Evolutionary conservation across 53 echinoderm and acorn worm species (phyloP), one percentile per base, ranked within the genome.

Genomic region (Paelopatides confundens): DNA sequence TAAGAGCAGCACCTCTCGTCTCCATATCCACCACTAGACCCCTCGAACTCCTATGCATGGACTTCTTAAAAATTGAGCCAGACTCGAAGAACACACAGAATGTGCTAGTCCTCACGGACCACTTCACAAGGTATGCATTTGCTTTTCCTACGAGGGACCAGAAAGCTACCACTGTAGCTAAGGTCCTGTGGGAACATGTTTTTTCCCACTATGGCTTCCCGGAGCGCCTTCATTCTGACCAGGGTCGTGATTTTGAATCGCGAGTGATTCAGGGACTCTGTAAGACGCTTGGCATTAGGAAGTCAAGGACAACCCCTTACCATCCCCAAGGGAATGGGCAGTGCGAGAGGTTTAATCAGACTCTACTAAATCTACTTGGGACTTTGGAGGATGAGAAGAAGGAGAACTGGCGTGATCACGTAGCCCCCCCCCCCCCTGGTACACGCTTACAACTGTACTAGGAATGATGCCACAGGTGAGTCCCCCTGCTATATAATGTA

Each of bases 281-380:
- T 32, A 58, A 71, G 3, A 14, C 81, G 4, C 33, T 85, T 5
- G 91, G 89, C 21, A 91, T 89, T 8, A 5, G 66, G 50, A 94
- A 91, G 77, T 74, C 82, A 3, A 35, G 91, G 33, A 94, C 91
- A 0, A 94, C 89, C 8, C 91, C 94, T 1, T 91, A 93, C 47
- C 90, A 91, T 62, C 91, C 94, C 35, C 94, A 86, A 37, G 90
- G 88, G 31, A 94, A 91, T 62, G 91, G 94, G 0, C 88, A 88
- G 40, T 67, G 76, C 39, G 88, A 91, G 62, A n/a, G 94, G 3
- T 94, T 94, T 28, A 91, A 94, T 35, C 94, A 84, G 23, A 84
- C 84, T n/a, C n/a, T n/a, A n/a, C 38, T 77, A 0, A 77, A 77
- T 3, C 35, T 81, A 21, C 54, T 81, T 30, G 81, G 81, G 3